A percentile compares a stretch with the other conserved stretches of the same genome.
These are phyloP conservation scores for Aporophyla lueneburgensis DNA, from an alignment of 2,888 invertebrate species.

Conservation along the genomic window DNA sequence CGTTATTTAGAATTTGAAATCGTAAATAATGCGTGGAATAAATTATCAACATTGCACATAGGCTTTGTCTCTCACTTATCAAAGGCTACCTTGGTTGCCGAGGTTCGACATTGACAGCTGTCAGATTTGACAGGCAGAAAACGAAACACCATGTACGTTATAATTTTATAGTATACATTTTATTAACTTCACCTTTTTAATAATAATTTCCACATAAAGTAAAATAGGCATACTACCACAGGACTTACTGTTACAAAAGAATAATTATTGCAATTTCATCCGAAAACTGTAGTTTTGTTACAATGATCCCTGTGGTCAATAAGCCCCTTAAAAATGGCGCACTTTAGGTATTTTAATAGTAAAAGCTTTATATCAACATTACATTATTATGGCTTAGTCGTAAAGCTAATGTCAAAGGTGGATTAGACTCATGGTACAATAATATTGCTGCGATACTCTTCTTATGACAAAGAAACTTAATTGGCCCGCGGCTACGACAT, in stretches of 20 bases:
- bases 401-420: constrained; percentile 65
- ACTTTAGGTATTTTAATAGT: constrained; percentile 43
- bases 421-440: constrained; percentile 40
- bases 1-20: constrained; percentile 69
- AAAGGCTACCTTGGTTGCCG: constrained; percentile 56
- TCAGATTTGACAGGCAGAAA: constrained; percentile 63
- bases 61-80: constrained; percentile 57
- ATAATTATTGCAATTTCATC: constrained; percentile 31
- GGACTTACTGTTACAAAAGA: constrained; percentile 18
- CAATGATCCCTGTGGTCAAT: constrained; percentile 33
- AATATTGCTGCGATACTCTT: constrained; percentile 20
- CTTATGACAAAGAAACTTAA: constrained; percentile 4
- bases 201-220: constrained; percentile 33
- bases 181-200: constrained; percentile 33
- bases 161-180: constrained; percentile 58
- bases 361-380: constrained; percentile 54
- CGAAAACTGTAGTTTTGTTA: constrained; percentile 6
- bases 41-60: constrained; percentile 63
- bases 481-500: constrained; percentile 20
- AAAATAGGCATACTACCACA: constrained; percentile 25
- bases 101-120: constrained; percentile 62
- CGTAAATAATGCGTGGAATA: constrained; percentile 72
- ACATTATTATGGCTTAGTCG: constrained; percentile 68
- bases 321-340: constrained; percentile 31
- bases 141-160: constrained; percentile 62